Evolutionary conservation across 2,888 invertebrate genomes (phyloP).

Genomic region (Deroplatys truncata): DNA sequence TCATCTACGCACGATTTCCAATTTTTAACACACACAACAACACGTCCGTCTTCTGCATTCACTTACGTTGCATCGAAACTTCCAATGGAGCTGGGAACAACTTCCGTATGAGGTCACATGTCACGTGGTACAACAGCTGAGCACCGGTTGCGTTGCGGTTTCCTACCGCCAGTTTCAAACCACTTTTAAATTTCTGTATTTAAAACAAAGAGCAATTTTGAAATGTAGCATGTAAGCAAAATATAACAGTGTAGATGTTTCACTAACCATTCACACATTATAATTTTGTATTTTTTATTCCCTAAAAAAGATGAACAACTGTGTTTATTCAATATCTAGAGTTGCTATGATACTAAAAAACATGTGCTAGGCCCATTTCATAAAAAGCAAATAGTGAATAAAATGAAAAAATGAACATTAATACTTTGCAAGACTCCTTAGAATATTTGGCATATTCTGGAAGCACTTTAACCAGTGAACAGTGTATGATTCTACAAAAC

Average conservation of each 20-base stretch:
- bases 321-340: not conserved
- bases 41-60: not conserved
- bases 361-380: not conserved
- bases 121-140: slow-evolving; percentile 19
- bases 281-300: not conserved
- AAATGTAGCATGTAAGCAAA: not conserved
- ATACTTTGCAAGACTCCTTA: not conserved
- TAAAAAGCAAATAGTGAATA: not conserved
- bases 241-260: not conserved
- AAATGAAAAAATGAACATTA: not conserved
- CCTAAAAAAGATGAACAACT: not conserved
- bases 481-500: slow-evolving; percentile 44
- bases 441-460: slow-evolving; percentile 14
- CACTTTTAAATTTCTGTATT: not conserved
- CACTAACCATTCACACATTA: not conserved
- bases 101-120: slow-evolving; percentile 3
- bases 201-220: not conserved
- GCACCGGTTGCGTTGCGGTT: not conserved
- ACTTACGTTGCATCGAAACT: slow-evolving; percentile 11
- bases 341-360: not conserved
- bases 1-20: not conserved
- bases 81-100: not conserved
- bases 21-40: not conserved
- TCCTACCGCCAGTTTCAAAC: not conserved
- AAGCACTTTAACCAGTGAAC: slow-evolving; percentile 17